Percentiles rank a stretch among this genome's conserved stretches.
Conservation (phyloP, 2,113 vertebrate genomes). For the Charina bottae region DNA sequence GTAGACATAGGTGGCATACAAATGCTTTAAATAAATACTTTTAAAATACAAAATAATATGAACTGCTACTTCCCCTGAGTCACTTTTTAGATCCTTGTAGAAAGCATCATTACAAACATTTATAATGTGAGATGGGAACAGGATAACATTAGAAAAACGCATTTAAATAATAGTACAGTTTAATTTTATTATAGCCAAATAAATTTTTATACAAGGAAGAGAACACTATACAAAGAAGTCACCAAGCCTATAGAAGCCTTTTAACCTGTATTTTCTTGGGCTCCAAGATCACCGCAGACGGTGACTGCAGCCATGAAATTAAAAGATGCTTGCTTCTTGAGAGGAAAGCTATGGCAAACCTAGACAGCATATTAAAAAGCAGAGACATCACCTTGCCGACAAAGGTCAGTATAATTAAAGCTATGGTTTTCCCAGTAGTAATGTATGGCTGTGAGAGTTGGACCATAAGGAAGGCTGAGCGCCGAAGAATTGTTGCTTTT, state of each 20-base stretch:
- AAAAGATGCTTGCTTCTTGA: no score
- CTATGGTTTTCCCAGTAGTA: no score
- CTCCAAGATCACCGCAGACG: no score
- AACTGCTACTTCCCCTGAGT: background rate
- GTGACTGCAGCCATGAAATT: no score
- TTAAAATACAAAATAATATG: background rate
- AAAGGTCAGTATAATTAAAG: no score
- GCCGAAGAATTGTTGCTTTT: no score
- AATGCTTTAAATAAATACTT: background rate
- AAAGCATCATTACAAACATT: background rate
- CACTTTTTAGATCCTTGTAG: background rate
- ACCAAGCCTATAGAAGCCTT: background rate
- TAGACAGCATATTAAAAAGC: no score
- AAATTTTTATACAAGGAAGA: background rate
- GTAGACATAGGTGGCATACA: background rate
- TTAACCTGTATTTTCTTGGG: no score
- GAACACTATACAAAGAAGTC: background rate
- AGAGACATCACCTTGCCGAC: no score
- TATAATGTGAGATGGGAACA: background rate
- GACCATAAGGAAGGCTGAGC: no score
- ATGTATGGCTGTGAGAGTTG: no score
- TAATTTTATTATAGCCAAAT: background rate
- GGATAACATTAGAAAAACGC: background rate
- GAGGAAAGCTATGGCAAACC: no score
- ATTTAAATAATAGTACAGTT: background rate